Base-by-base conservation (phyloP, 2,888 invertebrate species). In the Andrena minutula region DNA sequence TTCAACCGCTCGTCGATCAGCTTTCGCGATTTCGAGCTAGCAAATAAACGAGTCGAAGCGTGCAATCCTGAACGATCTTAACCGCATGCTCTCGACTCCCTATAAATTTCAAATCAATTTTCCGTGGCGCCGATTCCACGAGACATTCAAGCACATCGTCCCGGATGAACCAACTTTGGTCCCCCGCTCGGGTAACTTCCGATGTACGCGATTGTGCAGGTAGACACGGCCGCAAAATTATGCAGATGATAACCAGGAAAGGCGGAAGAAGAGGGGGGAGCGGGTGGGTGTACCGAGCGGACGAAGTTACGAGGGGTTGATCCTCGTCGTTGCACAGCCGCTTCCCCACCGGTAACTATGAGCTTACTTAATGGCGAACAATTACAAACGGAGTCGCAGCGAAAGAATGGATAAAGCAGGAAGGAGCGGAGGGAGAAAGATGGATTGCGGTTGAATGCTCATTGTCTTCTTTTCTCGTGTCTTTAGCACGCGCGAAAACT, bases 301-400 rank as follows among this genome's bases (percentile, higher is more conserved):
- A 82, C 77, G 75, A 84, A 90, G 83, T 87, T 90, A 88, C 56
- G 77, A 79, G 83, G 75, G 78, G 56, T 82, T 83, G 74, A 72
- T 56, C 58, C 76, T 64, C 75, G 79, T 58, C 64, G 20, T 35
- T 76, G 60, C 66, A 47, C 51, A 47, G 53, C 47, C 53, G 61
- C 58, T 73, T 61, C 51, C 58, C 72, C 64, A 74, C 82, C 65
- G 75, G 71, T 80, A 79, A 71, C 63, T 61, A 49, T 65, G 71
- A 75, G 82, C 80, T 86, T 75, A 84, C 84, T 89, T 89, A 90
- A 91, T 86, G 88, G 82, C 65, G 84, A 84, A 88, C 86, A 87
- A 91, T 91, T 91, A 90, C 87, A 75, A 85, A 84, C 82, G 75
- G 86, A 82, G 76, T 65, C 49, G 30, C 26, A 61, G 70, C 68